Conservation (phyloP, 2,888 invertebrate genomes). For the Lasioglossum vierecki region DNA sequence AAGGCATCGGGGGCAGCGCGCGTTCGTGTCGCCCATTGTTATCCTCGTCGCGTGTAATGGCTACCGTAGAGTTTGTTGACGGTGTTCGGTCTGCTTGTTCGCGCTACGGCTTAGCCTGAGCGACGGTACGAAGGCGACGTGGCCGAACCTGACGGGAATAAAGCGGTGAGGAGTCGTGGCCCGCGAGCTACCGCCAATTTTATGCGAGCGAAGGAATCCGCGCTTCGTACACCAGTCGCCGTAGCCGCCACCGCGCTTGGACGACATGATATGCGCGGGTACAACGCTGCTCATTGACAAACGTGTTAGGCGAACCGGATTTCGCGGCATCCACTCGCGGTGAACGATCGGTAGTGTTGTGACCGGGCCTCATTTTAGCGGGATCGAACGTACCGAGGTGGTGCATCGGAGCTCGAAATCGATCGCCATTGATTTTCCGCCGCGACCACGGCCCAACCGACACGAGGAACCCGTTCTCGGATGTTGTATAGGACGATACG, state of each 20-base stretch:
- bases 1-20: conserved; percentile 72
- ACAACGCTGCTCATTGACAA: conserved; percentile 76
- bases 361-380: conserved; percentile 37
- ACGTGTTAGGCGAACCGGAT: conserved; percentile 64
- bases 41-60: conserved; percentile 82
- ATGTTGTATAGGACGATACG: conserved; percentile 56
- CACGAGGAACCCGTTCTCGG: conserved; percentile 62
- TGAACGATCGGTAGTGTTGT: conserved; percentile 29
- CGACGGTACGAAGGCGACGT: conserved; percentile 52
- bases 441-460: conserved; percentile 68
- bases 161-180: conserved; percentile 25
- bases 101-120: conserved; percentile 67
- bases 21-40: conserved; percentile 80
- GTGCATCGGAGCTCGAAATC: conserved; percentile 55
- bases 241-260: conserved; percentile 66
- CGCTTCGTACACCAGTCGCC: conserved; percentile 68
- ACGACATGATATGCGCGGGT: conserved; percentile 78
- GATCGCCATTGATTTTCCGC: conserved; percentile 71
- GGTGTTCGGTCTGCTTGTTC: conserved; percentile 72
- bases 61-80: conserved; percentile 79
- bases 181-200: conserved; percentile 61
- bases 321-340: conserved; percentile 32
- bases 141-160: conserved; percentile 46
- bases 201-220: conserved; percentile 60
- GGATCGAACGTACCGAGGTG: conserved; percentile 40